Conservation (phyloP, 2,113 vertebrate genomes). For the Amphiprion percula region DNA sequence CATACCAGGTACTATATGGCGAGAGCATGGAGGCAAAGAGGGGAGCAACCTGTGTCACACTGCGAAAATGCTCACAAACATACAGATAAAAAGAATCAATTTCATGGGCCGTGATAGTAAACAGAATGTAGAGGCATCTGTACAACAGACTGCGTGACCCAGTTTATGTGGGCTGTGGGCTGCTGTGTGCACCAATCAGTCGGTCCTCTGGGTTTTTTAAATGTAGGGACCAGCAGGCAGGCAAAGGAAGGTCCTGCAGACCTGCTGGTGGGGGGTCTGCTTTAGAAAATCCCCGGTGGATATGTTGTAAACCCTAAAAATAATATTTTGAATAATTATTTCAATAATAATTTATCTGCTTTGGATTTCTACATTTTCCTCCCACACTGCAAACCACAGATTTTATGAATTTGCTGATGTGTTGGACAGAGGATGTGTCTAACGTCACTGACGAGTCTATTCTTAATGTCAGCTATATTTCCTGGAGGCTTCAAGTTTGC, state of each 20-base stretch:
- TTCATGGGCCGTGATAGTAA: slow-evolving; percentile 72
- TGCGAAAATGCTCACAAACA: slow-evolving; percentile 61
- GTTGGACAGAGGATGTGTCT: neutral
- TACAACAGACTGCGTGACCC: slow-evolving; percentile 49
- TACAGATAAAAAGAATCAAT: slow-evolving; percentile 78
- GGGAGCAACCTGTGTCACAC: slow-evolving; percentile 56
- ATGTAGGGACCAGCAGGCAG: slow-evolving; percentile 10
- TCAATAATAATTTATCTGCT: slow-evolving; percentile 12
- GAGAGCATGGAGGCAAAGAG: slow-evolving; percentile 42
- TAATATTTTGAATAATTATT: neutral
- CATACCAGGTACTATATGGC: slow-evolving; percentile 57
- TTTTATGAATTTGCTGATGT: neutral
- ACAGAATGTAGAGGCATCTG: slow-evolving; percentile 54
- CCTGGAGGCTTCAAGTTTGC: neutral
- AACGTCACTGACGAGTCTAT: neutral
- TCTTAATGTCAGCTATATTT: neutral
- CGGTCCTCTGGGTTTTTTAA: slow-evolving; percentile 2
- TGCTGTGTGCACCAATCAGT: slow-evolving; percentile 7
- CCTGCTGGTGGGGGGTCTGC: neutral
- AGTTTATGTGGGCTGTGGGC: slow-evolving; percentile 19
- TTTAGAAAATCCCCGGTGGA: neutral
- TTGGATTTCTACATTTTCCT: neutral
- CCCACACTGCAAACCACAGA: neutral
- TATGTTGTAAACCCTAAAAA: neutral
- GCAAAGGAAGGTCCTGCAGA: neutral